A percentile compares a stretch with the other conserved stretches of the same genome.
Conservation (phyloP, 2,888 invertebrate species). For the Agrotis ipsilon region DNA sequence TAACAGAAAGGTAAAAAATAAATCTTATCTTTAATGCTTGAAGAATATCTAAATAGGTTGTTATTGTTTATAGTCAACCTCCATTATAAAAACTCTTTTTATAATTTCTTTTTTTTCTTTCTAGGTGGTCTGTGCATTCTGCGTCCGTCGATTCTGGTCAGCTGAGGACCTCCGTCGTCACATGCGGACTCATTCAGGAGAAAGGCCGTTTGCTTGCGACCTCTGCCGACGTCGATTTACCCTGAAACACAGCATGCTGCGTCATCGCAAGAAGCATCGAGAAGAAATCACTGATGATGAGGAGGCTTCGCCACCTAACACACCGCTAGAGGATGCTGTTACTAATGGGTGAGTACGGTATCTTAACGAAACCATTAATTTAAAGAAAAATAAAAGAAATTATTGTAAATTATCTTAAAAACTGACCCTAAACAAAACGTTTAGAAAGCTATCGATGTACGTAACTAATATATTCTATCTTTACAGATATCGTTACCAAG, state of each 20-base stretch:
- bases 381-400: background rate
- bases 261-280: constrained; percentile 97
- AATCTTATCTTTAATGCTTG: background rate
- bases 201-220: constrained; percentile 97
- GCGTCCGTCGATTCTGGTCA: constrained; percentile 98
- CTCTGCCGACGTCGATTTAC: constrained; percentile 97
- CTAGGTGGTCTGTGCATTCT: constrained; percentile 97
- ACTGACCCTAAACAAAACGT: background rate
- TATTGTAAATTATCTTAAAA: background rate
- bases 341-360: constrained; percentile 81
- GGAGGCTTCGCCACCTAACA: constrained; percentile 86
- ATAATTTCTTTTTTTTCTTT: constrained; percentile 38
- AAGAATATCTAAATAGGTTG: background rate
- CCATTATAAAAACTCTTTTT: background rate
- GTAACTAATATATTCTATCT: constrained; percentile 21
- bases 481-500: constrained; percentile 84
- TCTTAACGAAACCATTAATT: background rate
- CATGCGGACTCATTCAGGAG: constrained; percentile 98
- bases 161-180: constrained; percentile 98
- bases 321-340: constrained; percentile 82
- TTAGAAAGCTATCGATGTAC: background rate
- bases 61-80: background rate
- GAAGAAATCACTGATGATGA: constrained; percentile 91
- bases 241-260: constrained; percentile 98
- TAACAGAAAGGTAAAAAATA: constrained; percentile 94